phyloP scores from a whole-genome alignment of 2,113 vertebrate genomes.

The Benitochromis conjunctus region DNA sequence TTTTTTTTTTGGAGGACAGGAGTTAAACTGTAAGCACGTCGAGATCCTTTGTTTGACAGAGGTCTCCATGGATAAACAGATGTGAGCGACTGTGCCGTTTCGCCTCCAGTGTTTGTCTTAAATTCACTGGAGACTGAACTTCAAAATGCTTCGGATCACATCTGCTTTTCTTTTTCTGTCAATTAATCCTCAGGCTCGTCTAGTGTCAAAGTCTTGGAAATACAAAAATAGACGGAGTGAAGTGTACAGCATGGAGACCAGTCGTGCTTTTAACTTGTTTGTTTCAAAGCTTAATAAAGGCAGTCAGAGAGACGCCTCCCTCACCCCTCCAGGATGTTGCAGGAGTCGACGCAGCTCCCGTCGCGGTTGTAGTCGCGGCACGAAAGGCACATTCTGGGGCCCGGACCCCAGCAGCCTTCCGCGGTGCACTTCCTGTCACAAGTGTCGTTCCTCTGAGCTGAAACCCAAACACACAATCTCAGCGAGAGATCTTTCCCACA shows the following conservation, averaged over 20 bases:
- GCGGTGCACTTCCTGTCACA: constrained; percentile 83
- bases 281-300: constrained; percentile 6
- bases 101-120: constrained; percentile 31
- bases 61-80: constrained; percentile 46
- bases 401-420: constrained; percentile 90
- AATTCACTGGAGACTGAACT: constrained; percentile 1
- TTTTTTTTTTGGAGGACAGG: not conserved
- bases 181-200: not conserved
- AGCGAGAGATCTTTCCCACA: not conserved
- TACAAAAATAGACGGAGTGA: constrained; percentile 29
- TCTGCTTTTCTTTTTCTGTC: not conserved
- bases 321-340: constrained; percentile 88
- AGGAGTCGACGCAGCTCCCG: constrained; percentile 82
- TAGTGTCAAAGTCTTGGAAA: constrained; percentile 24
- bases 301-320: not conserved
- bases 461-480: constrained; percentile 20
- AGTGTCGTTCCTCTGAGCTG: constrained; percentile 64
- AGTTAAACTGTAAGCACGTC: constrained; percentile 55
- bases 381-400: constrained; percentile 83
- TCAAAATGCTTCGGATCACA: constrained; percentile 16
- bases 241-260: not conserved
- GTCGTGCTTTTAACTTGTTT: not conserved
- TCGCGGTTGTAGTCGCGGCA: constrained; percentile 81
- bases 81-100: constrained; percentile 15
- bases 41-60: constrained; percentile 59